These are phyloP conservation scores for Hydrocynus forskahlii DNA, from an alignment of 2,797 vertebrate genomes.

Conservation along the genomic window DNA sequence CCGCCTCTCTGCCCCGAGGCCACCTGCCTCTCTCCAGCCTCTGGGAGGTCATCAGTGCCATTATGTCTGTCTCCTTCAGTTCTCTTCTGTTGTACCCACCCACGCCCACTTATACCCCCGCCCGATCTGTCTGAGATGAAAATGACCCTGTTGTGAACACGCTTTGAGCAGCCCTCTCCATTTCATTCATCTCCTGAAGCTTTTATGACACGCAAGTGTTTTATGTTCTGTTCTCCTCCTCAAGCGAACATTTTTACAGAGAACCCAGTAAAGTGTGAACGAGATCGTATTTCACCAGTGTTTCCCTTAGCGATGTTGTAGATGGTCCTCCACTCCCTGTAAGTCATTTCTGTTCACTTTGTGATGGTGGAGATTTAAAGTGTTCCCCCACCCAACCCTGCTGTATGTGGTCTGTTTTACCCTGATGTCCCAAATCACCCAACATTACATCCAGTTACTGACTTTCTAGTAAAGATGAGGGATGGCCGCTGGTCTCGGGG, in stretches of 20 bases:
- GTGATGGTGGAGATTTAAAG: slow-evolving; percentile 2
- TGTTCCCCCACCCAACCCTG: neutral
- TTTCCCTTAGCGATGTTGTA: neutral
- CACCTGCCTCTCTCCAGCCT: neutral
- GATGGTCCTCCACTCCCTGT: neutral
- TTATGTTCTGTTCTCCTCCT: slow-evolving; percentile 45
- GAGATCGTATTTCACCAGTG: neutral
- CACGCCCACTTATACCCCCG: neutral
- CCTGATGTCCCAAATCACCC: neutral
- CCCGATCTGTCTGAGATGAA: neutral
- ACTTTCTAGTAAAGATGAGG: slow-evolving; percentile 39
- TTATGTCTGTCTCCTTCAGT: neutral
- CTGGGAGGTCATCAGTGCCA: neutral
- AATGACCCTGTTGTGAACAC: neutral
- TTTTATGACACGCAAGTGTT: slow-evolving; percentile 48
- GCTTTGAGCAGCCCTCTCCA: neutral
- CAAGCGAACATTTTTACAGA: slow-evolving; percentile 15
- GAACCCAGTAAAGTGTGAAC: neutral
- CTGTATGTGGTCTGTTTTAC: slow-evolving; percentile 31
- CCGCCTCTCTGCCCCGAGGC: slow-evolving; percentile 8
- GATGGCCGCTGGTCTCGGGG: neutral
- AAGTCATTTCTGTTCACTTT: neutral
- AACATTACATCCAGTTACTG: slow-evolving; percentile 36
- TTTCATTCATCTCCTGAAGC: slow-evolving; percentile 7
- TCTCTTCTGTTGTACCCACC: neutral